These are phyloP conservation scores for Argyresthia goedartella DNA, from an alignment of 2,888 invertebrate species.

Conservation along the genomic window DNA sequence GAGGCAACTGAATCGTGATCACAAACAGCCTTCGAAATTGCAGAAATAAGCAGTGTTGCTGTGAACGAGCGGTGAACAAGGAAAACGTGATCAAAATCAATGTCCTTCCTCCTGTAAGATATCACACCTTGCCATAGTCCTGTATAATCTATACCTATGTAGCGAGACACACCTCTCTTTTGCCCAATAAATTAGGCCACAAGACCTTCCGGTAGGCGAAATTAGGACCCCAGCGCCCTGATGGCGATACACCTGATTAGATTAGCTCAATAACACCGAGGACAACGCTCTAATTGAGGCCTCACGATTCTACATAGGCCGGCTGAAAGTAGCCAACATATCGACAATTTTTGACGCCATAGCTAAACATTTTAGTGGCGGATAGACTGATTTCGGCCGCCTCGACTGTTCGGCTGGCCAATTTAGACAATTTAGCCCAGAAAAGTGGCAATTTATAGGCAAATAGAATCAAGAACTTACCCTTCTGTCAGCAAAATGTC, in stretches of 20 bases:
- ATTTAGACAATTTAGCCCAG: not conserved
- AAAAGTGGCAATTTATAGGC: not conserved
- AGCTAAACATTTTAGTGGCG: not conserved
- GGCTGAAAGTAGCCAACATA: slow-evolving; percentile 19
- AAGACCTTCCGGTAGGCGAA: slow-evolving; percentile 15
- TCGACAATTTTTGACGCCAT: slow-evolving; percentile 2
- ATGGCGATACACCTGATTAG: slow-evolving; percentile 21
- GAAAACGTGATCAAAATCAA: slow-evolving; percentile 36
- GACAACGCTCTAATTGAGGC: slow-evolving; percentile 22
- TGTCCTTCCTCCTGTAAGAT: slow-evolving; percentile 50
- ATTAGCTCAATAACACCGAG: slow-evolving; percentile 22
- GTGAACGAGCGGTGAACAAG: slow-evolving; percentile 13
- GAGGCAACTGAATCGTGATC: not conserved
- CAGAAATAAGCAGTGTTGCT: not conserved
- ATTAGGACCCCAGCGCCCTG: slow-evolving; percentile 12
- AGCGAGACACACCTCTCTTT: slow-evolving; percentile 19
- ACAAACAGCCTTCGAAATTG: not conserved
- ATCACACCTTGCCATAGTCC: slow-evolving; percentile 38
- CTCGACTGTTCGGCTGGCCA: not conserved
- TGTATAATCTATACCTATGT: slow-evolving; percentile 18
- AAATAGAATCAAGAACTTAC: slow-evolving; percentile 27
- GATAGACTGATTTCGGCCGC: too few relatives aligned
- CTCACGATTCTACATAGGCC: slow-evolving; percentile 26
- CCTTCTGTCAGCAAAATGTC: slow-evolving; percentile 63
- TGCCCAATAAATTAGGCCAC: slow-evolving; percentile 22